Base-by-base conservation (phyloP, 2,888 invertebrate genomes). In the Tipula unca region DNA sequence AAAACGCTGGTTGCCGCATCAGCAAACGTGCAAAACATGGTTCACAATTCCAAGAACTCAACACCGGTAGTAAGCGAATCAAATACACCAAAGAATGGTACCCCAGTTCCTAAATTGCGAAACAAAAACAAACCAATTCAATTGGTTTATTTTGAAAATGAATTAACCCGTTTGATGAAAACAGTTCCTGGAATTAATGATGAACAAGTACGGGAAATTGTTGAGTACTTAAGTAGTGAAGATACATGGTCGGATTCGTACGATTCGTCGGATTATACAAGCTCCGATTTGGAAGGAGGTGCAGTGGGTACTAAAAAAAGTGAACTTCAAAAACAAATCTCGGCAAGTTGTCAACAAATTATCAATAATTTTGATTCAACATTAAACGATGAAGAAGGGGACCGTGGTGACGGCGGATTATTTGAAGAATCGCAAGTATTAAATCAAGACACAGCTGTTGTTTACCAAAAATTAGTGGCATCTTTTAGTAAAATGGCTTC, bases 181-280 rank as follows among this genome's bases (percentile, higher is more conserved):
- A 97, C 97, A 0, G 97, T 97, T 82, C 97, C 97, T 0, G 97
- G 97, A 32, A 96, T 97, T 87, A 93, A 96, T 86, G 97, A 97
- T 88, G 96, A 97, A 88, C 96, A 97, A 90, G 97, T 97, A 54
- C 94, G 96, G 29, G 97, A 97, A 91, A 97, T 97, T 86, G 97
- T 98, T 0, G 97, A 97, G 90, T 97, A 97, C 90, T 91, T 97
- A 87, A 97, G 97, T 87, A 96, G 96, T 87, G 97, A 97, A 89
- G 97, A 97, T 89, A 96, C 97, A 3, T 97, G 97, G 96, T 97
- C 97, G 87, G 97, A 97, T 90, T 97, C 97, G 0, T 97, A 97
- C 89, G 97, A 97, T 89, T 97, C 97, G 2, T 97, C 97, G 0
- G 97, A 97, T 90, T 97, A 97, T 88, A 97, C 97, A 1, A 96